Percentiles rank a stretch among this genome's conserved stretches.
Evolutionary conservation across 1,140 invertebrate species (phyloP).

Genomic region (Neelides sp.): DNA sequence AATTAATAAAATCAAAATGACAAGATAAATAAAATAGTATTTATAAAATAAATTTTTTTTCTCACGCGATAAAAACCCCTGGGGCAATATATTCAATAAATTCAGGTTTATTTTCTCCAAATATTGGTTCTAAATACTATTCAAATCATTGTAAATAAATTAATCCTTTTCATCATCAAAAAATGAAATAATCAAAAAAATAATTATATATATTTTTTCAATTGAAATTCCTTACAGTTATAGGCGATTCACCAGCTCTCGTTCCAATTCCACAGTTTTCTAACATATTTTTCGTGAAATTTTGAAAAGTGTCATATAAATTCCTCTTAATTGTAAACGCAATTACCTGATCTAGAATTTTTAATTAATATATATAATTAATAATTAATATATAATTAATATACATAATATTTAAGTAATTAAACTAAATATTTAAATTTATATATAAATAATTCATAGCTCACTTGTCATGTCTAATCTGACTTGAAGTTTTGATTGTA

Average conservation of each 20-base stretch:
- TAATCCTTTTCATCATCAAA: too few species aligned
- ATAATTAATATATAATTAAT: too few species aligned
- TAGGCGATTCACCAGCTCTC: neutral
- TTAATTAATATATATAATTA: neutral
- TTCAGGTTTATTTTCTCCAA: conserved; percentile 49
- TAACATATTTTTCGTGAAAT: neutral
- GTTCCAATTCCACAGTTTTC: conserved; percentile 5
- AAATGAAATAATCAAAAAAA: neutral
- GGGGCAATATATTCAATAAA: conserved; percentile 63
- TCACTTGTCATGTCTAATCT: conserved; percentile 84
- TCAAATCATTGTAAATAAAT: conserved; percentile 21
- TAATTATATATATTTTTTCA: neutral
- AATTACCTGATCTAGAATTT: neutral
- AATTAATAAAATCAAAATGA: too few species aligned
- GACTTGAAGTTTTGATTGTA: conserved; percentile 63
- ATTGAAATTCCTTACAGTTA: neutral
- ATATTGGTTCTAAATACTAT: conserved; percentile 55
- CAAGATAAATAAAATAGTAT: conserved; percentile 2
- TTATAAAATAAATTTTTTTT: conserved; percentile 18
- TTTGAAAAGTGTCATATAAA: neutral
- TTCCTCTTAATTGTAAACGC: neutral
- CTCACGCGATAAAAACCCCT: conserved; percentile 56
- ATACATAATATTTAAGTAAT: neutral
- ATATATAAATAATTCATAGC: too few species aligned
- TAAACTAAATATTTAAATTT: conserved; percentile 26